A percentile compares a stretch with the other conserved stretches of the same genome.
These are phyloP conservation scores for Sebastes umbrosus DNA, from an alignment of 2,797 vertebrate species.

Conservation along the genomic window DNA sequence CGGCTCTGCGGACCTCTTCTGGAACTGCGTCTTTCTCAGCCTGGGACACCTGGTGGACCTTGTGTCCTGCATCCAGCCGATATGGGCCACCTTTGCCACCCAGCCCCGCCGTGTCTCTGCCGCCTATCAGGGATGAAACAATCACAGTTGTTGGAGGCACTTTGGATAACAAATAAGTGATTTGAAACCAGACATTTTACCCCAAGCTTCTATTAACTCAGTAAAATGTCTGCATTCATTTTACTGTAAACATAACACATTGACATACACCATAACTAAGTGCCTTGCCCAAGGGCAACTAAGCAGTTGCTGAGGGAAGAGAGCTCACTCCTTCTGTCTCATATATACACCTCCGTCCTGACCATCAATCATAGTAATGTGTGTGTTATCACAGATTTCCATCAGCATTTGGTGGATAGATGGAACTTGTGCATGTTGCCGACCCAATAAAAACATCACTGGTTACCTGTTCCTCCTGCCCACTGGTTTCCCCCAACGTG, in stretches of 20 bases:
- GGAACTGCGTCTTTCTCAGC: slow-evolving; percentile 94
- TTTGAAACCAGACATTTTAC: background rate
- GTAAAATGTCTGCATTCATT: background rate
- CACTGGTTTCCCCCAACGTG: slow-evolving; percentile 96
- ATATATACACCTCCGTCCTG: background rate
- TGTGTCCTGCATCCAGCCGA: slow-evolving; percentile 92
- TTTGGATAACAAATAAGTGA: background rate
- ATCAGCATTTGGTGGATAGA: background rate
- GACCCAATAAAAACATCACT: background rate
- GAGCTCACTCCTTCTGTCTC: background rate
- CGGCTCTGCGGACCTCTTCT: slow-evolving; percentile 91
- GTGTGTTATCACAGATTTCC: background rate
- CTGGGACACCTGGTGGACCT: slow-evolving; percentile 92
- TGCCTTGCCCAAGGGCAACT: too few species aligned
- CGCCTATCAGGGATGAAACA: slow-evolving; percentile 78
- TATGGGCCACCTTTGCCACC: slow-evolving; percentile 97
- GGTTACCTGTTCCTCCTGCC: slow-evolving; percentile 93
- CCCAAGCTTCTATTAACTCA: background rate
- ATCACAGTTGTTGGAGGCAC: background rate
- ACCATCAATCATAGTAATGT: background rate
- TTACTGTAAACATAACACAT: background rate
- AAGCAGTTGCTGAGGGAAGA: too few species aligned
- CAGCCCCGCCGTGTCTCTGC: slow-evolving; percentile 95
- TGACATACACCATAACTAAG: background rate
- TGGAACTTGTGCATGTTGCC: background rate